These are phyloP conservation scores for Ophthalmotilapia sp. DNA, from an alignment of 2,113 vertebrate genomes.

Conservation along the genomic window DNA sequence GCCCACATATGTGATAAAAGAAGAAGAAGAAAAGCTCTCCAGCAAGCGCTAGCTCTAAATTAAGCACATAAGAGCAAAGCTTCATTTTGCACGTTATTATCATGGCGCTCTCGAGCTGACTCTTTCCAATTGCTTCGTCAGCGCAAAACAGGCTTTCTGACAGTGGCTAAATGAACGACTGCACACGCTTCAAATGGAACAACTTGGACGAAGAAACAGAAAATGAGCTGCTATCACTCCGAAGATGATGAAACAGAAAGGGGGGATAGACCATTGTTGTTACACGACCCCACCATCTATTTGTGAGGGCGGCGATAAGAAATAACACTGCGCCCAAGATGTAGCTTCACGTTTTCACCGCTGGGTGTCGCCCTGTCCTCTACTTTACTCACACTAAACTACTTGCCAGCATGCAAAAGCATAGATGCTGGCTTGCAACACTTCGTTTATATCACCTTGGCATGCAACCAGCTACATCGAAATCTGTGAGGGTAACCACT, in stretches of 20 bases:
- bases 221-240: background rate
- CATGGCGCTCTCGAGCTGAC: background rate
- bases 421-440: background rate
- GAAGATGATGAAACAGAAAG: background rate
- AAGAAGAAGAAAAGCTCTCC: background rate
- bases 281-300: background rate
- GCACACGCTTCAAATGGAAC: background rate
- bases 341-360: background rate
- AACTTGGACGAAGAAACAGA: background rate
- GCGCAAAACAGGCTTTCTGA: background rate
- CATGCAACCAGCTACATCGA: background rate
- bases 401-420: background rate
- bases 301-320: background rate
- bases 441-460: background rate
- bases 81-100: background rate
- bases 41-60: background rate
- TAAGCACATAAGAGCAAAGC: background rate
- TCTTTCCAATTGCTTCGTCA: background rate
- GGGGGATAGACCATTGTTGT: too few relatives aligned
- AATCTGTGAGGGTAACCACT: background rate
- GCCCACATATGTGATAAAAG: too few relatives aligned
- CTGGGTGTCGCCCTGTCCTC: conserved; percentile 3
- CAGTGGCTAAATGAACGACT: background rate
- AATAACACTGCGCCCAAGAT: background rate
- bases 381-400: background rate